Base-by-base conservation (phyloP, 2,888 invertebrate species). In the Andrena hattorfiana region DNA sequence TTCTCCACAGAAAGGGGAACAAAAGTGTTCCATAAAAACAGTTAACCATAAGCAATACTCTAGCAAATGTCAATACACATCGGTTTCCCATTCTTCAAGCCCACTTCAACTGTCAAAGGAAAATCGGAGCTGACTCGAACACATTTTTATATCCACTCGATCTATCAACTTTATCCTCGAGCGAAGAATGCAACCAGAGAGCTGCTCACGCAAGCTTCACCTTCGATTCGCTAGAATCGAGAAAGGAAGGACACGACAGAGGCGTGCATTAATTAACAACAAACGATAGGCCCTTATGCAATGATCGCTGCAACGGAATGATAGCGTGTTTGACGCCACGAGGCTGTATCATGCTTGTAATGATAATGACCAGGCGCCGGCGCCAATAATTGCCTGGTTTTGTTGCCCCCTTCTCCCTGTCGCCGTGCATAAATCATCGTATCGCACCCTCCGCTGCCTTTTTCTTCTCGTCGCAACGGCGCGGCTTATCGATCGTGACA, bases 301-400 rank as follows among this genome's bases (percentile, higher is more conserved):
- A 77, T 64, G 68, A 60, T 71, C 59, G 59, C 68, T 83, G 51
- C 66, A 66, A 68, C n/a, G 74, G 75, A 77, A 23, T 42, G 28
- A 49, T 74, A 63, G 49, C 10, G 10, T 32, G 67, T 62, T 70
- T 59, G 62, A 26, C 48, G 30, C 49, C 26, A 59, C 59, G 49
- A 64, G 66, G 75, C 59, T 72, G 66, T 30, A 54, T 20, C 59
- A 30, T 51, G 59, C 59, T 69, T 32, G 35, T 82, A 85, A 86
- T 76, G 88, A 85, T 85, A 77, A 86, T 86, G 72, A 81, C 74
- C 70, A 70, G 81, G 81, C 85, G 83, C 86, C 85, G 68, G 79
- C 83, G 81, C 86, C 83, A 81, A 87, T 87, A 83, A 86, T 85
- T 83, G 71, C 64, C 62, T n/a, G 64, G 54, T 60, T 78, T 77